Conservation (phyloP, 35 echinoderm and acorn worm genomes). For the Holothuria glaberrima region DNA sequence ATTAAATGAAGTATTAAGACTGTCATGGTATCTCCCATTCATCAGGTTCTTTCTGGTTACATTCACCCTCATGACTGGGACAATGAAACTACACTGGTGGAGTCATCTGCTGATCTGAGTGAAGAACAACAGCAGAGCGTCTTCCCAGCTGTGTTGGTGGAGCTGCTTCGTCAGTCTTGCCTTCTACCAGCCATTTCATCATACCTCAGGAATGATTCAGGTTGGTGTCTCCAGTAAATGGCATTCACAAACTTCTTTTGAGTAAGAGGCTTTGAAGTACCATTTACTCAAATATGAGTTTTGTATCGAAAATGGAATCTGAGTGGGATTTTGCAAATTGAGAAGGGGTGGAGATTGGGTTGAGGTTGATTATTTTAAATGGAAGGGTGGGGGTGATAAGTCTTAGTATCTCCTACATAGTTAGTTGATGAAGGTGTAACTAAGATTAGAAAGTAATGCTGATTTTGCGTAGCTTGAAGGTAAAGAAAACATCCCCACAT, state of each 20-base stretch:
- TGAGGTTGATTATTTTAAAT: too few relatives aligned
- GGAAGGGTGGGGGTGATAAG: too few relatives aligned
- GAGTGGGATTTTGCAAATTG: not conserved
- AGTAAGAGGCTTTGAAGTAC: not conserved
- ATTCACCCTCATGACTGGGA: constrained; percentile 77
- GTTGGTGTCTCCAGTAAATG: constrained; percentile 11
- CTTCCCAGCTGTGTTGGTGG: constrained; percentile 86
- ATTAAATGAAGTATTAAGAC: not conserved
- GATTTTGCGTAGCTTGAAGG: too few relatives aligned
- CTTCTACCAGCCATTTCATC: constrained; percentile 97
- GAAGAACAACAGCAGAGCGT: constrained; percentile 84
- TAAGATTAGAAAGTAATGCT: too few relatives aligned
- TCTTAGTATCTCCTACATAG: too few relatives aligned
- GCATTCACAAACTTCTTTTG: too few relatives aligned
- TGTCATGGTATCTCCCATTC: not conserved
- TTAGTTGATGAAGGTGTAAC: too few relatives aligned
- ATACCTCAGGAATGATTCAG: constrained; percentile 99
- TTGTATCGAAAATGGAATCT: not conserved
- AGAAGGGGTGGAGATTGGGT: not conserved
- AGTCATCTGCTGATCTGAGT: constrained; percentile 64
- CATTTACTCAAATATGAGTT: not conserved
- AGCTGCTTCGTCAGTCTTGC: constrained; percentile 90
- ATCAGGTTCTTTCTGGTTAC: constrained; percentile 89
- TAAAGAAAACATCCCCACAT: too few relatives aligned
- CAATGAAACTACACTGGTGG: constrained; percentile 16